Percentiles rank a stretch among this genome's conserved stretches.
Evolutionary conservation across 2,113 vertebrate genomes (phyloP).

Genomic region (Melanocharis versteri): DNA sequence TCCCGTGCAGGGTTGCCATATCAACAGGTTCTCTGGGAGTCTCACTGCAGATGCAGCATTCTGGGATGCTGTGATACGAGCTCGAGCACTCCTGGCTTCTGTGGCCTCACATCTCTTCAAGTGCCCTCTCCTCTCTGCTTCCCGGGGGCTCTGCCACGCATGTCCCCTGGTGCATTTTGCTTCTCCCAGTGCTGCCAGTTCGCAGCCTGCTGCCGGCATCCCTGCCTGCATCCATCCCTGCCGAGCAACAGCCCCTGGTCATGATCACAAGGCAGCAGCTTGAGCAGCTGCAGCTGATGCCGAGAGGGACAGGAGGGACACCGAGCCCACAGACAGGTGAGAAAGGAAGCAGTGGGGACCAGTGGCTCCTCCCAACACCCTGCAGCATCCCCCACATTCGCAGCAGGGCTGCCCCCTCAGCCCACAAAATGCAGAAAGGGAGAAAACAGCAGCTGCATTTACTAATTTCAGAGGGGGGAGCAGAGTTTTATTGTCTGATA

Average conservation of each 20-base stretch:
- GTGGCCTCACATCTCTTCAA: accelerated
- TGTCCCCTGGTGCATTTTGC: not conserved
- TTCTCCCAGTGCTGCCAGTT: not conserved
- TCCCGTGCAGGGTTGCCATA: not conserved
- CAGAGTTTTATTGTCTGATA: not conserved
- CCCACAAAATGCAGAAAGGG: not conserved
- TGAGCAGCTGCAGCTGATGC: not conserved
- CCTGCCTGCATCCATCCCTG: not conserved
- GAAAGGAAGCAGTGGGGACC: not conserved
- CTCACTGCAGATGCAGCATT: not conserved
- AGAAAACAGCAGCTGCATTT: not conserved
- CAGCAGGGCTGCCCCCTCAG: not conserved
- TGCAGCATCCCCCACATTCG: not conserved
- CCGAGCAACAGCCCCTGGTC: accelerated
- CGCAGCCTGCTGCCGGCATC: not conserved
- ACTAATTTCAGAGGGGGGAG: not conserved
- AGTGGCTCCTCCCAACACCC: not conserved
- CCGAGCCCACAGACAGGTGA: accelerated
- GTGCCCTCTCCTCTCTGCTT: not conserved
- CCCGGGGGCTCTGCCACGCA: not conserved
- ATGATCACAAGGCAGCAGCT: accelerated
- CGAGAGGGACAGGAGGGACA: not conserved
- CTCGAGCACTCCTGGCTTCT: not conserved
- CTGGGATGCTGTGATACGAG: not conserved
- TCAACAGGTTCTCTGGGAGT: not conserved